Evolutionary conservation across 2,888 invertebrate species (phyloP), one percentile per base, ranked within the genome.

Genomic region (Aspidiotus destructor): DNA sequence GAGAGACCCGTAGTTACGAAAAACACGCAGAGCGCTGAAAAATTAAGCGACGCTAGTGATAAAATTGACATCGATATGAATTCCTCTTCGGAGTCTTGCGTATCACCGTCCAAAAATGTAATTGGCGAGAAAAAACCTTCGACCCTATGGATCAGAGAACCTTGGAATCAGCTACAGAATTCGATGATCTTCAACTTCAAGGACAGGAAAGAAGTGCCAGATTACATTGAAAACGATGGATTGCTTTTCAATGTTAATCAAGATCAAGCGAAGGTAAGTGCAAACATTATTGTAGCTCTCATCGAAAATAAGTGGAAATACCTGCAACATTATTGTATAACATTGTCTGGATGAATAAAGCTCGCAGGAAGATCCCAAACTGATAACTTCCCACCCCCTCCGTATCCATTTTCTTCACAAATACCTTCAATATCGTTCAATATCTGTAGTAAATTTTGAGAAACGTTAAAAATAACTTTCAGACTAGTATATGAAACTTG

Each of bases 151-250:
- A 78, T 79, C 69, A 77, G 77, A 69, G 79, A 79, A 70, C 78
- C 78, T 28, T 80, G 80, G 79, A 79, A 77, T 71, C 80, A 83
- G 73, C 80, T 83, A 75, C 86, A 85, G 73, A 86, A 87, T 73
- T 83, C 85, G 42, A 85, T 91, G 80, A 89, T 91, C 72, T 92
- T 92, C 80, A 90, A 92, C 81, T 93, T 92, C 79, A 88, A 87
- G 73, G 82, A 85, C 78, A 84, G 88, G 76, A 88, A 88, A 79
- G 88, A 88, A 75, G 89, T 92, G 75, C 92, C 92, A 63, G 90
- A 92, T 82, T 92, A 93, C 79, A 89, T 93, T 76, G 90, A 90
- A 77, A 91, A 92, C 80, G 92, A 92, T 81, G 90, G 89, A 73
- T 42, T 69, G 42, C 16, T 69, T 40, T 41, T 69, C 6, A 55